phyloP scores from a whole-genome alignment of 2,113 vertebrate genomes.

The Recurvirostra avosetta region DNA sequence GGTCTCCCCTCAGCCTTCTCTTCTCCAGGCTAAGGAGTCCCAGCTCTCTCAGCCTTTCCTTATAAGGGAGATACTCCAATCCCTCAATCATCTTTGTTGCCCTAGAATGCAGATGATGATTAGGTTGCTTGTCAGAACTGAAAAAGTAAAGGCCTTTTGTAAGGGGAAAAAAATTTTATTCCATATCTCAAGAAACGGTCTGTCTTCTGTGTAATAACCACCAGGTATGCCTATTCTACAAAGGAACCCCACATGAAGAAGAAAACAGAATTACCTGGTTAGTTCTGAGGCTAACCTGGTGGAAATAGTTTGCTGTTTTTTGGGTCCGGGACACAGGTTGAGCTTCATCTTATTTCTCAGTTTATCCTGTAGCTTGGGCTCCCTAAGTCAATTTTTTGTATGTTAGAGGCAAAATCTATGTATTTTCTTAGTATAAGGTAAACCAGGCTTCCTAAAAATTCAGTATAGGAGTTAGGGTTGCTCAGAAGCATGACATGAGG shows the following conservation, averaged over 20 bases:
- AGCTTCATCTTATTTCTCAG: neutral
- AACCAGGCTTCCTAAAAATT: neutral
- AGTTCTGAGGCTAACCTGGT: neutral
- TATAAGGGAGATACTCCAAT: no score
- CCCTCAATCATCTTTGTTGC: no score
- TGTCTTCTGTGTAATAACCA: neutral
- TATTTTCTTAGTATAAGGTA: neutral
- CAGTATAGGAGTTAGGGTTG: neutral
- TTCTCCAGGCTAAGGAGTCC: no score
- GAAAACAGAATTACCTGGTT: neutral
- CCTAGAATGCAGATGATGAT: neutral
- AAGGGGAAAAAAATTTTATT: neutral
- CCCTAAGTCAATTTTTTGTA: neutral
- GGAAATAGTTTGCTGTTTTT: neutral
- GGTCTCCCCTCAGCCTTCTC: no score
- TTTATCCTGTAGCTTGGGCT: neutral
- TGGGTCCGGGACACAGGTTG: neutral
- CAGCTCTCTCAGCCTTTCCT: no score
- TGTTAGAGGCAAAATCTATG: neutral
- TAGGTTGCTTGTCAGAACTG: neutral
- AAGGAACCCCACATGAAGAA: neutral
- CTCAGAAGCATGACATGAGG: neutral
- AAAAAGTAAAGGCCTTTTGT: neutral
- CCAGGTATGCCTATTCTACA: neutral
- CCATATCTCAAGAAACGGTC: neutral